Evolutionary conservation across 2,113 vertebrate genomes (phyloP), one percentile per base, ranked within the genome.

Genomic region (Lampris megalopsis): DNA sequence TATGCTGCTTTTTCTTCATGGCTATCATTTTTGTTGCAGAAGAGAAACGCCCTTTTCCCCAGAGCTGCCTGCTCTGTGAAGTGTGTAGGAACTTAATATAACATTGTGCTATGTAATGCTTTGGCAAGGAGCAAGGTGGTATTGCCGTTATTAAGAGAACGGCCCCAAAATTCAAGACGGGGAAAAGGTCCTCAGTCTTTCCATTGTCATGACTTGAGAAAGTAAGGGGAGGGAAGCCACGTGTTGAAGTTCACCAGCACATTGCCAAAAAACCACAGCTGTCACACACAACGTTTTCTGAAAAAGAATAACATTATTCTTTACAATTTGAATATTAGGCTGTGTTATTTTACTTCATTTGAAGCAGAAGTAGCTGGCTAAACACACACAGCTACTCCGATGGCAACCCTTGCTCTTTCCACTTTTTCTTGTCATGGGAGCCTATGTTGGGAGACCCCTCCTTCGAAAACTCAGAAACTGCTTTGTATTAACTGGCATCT

Each of bases 141-240:
- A 49, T 72, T 77, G 71, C 68, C 68, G 85, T 80, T 89, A 84
- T 83, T 89, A 81, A 81, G 75, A 72, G 81, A 69, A 66, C 67
- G 85, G 80, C 88, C 89, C 24, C 78, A 71, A 92, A 90, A 82
- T 89, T 89, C 85, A 86, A 82, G 48, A 48, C 64, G 78, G 74
- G 82, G 57, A 84, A 85, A 86, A 24, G 24, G 67, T 84, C 83
- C 78, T 85, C 77, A 84, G 81, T 79, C 73, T 86, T 86, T 88
- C 76, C 83, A 82, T 88, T 88, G 86, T 91, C 88, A 63, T 37
- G 64, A 71, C 73, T 58, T 70, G 45, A 77, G 87, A 81, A 88
- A 88, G 79, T 84, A 60, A 54, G 70, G 64, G 75, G 67, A 59
- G 70, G 83, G 36, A 2, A 5, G 8, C 37, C 58, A 86, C 68